phyloP scores from a whole-genome alignment of 2,888 invertebrate genomes.

The Siphlonurus alternatus region DNA sequence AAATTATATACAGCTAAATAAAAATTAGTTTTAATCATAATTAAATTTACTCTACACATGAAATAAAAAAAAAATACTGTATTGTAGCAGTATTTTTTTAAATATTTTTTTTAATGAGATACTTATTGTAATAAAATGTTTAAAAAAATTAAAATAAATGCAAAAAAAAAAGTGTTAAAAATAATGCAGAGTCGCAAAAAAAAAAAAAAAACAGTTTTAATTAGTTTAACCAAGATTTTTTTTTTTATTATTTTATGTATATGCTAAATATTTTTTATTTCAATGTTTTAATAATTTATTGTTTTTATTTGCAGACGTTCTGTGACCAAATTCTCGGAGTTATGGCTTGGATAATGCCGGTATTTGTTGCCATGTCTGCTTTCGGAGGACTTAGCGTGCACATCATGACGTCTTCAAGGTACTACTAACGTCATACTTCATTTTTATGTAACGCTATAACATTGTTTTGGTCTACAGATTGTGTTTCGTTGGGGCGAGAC shows the following conservation, averaged over 20 bases:
- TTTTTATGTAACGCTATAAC: neutral
- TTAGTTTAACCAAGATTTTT: neutral
- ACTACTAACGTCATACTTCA: constrained; percentile 12
- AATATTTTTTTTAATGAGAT: no score
- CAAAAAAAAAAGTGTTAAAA: no score
- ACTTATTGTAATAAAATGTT: no score
- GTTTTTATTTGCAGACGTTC: no score
- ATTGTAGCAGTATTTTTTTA: no score
- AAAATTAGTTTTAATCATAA: neutral
- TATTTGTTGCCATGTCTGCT: constrained; percentile 83
- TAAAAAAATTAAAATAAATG: no score
- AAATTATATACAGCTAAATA: neutral
- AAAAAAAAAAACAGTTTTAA: neutral
- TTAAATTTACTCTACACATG: neutral
- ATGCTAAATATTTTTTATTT: no score
- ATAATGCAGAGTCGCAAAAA: constrained; percentile 7
- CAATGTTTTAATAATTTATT: no score
- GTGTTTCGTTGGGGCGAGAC: constrained; percentile 81
- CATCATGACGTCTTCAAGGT: constrained; percentile 84
- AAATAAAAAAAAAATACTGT: neutral
- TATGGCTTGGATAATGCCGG: constrained; percentile 66
- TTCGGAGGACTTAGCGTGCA: constrained; percentile 88
- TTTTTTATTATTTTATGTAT: neutral
- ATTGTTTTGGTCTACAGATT: constrained; percentile 33
- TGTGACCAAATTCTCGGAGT: constrained; percentile 57